Evolutionary conservation across 2,797 vertebrate species (phyloP).

Genomic region (Cyclopterus lumpus): DNA sequence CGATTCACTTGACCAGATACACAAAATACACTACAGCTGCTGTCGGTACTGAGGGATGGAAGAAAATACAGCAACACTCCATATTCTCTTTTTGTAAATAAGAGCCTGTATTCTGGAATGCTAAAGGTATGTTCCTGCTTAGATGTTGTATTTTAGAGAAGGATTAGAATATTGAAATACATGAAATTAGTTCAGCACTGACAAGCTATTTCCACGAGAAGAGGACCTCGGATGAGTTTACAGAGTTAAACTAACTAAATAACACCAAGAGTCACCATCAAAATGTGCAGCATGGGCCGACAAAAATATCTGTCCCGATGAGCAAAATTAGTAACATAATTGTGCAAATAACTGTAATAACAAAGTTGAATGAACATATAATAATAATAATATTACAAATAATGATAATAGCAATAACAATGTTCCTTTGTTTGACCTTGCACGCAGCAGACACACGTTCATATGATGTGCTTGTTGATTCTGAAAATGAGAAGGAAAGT

Average conservation of each 20-base stretch:
- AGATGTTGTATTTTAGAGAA: conserved; percentile 63
- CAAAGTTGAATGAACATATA: background rate
- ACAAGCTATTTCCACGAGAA: conserved; percentile 67
- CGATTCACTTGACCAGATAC: conserved; percentile 45
- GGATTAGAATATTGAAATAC: conserved; percentile 59
- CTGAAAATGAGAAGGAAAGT: conserved; percentile 3
- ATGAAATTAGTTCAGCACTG: conserved; percentile 65
- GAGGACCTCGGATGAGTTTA: conserved; percentile 12
- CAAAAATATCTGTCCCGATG: background rate
- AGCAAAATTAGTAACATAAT: background rate
- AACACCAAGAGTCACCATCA: conserved; percentile 1
- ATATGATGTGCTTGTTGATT: conserved; percentile 1
- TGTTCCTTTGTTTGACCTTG: background rate
- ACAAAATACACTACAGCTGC: conserved; percentile 8
- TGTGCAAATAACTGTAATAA: background rate
- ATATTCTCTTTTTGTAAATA: conserved; percentile 56
- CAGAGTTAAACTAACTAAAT: background rate
- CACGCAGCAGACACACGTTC: background rate
- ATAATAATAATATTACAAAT: background rate
- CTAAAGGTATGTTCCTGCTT: conserved; percentile 62
- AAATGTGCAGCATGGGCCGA: background rate
- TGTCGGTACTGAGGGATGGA: conserved; percentile 10
- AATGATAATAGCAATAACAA: background rate
- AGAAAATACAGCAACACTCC: background rate
- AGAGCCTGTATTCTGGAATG: conserved; percentile 53